Conservation (phyloP, 2,888 invertebrate species). For the Bimastos eiseni region DNA sequence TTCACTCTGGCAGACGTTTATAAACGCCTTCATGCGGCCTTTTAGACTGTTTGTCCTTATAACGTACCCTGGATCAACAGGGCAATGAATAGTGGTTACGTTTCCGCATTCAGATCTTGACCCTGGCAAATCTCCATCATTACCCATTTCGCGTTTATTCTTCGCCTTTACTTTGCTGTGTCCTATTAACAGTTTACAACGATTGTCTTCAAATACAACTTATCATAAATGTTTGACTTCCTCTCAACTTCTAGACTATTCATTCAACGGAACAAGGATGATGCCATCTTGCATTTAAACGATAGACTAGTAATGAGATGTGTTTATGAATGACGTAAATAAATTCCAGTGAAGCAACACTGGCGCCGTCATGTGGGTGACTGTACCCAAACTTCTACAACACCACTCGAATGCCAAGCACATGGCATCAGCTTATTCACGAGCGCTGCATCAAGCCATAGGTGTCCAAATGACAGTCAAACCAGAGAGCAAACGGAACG, state of each 20-base stretch:
- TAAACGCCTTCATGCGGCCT: conserved; percentile 72
- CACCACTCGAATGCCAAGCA: too few relatives aligned
- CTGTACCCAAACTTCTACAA: too few relatives aligned
- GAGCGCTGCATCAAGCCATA: too few relatives aligned
- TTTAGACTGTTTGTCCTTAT: conserved; percentile 75
- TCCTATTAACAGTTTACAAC: not conserved
- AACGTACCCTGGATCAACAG: conserved; percentile 76
- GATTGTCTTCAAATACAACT: not conserved
- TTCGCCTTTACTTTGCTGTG: not conserved
- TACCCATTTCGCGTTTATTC: not conserved
- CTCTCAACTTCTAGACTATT: not conserved
- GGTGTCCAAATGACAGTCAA: too few relatives aligned
- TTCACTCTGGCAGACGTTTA: conserved; percentile 83
- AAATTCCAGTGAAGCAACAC: not conserved
- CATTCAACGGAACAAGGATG: not conserved
- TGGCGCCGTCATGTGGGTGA: not conserved
- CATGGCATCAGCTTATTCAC: too few relatives aligned
- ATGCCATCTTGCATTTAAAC: conserved; percentile 13
- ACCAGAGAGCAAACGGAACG: too few relatives aligned
- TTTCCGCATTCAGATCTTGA: conserved; percentile 6
- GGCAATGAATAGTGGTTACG: not conserved
- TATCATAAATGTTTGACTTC: not conserved
- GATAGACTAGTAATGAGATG: not conserved
- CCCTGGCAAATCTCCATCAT: not conserved
- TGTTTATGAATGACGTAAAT: not conserved